These are phyloP conservation scores for Mareca strepera DNA, from an alignment of 2,797 vertebrate species.

Conservation along the genomic window DNA sequence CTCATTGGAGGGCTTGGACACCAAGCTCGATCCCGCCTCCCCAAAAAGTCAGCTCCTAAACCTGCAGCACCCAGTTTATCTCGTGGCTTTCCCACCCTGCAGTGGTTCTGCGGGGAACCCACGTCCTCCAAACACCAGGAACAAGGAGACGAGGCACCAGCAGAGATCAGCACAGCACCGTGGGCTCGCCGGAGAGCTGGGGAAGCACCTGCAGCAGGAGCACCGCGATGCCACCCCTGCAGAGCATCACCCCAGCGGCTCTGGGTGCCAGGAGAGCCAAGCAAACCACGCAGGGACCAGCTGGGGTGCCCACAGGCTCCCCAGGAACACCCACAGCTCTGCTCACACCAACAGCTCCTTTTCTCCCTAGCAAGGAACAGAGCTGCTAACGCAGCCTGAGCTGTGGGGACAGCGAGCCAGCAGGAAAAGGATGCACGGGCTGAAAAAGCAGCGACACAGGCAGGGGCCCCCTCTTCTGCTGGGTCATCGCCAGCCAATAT, in stretches of 20 bases:
- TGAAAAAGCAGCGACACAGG: background rate
- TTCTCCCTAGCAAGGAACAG: background rate
- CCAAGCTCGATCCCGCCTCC: background rate
- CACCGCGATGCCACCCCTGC: background rate
- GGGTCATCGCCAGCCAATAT: background rate
- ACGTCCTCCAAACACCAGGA: background rate
- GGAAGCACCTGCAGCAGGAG: background rate
- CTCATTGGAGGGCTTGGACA: rapidly evolving
- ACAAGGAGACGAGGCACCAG: background rate
- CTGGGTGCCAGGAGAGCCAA: background rate
- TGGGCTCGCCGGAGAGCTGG: background rate
- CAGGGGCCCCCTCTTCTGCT: background rate
- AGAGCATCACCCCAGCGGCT: background rate
- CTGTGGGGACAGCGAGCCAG: background rate
- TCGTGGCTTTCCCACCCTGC: background rate
- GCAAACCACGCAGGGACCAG: background rate
- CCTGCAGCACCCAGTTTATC: background rate
- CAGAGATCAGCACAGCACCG: background rate
- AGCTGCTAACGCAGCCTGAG: background rate
- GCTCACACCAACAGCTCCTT: background rate
- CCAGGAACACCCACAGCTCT: background rate
- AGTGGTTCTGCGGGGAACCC: background rate
- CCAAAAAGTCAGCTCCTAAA: background rate
- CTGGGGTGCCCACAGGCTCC: background rate
- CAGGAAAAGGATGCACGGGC: background rate